These are phyloP conservation scores for Siniperca knerii DNA, from an alignment of 2,113 vertebrate species.

Conservation along the genomic window DNA sequence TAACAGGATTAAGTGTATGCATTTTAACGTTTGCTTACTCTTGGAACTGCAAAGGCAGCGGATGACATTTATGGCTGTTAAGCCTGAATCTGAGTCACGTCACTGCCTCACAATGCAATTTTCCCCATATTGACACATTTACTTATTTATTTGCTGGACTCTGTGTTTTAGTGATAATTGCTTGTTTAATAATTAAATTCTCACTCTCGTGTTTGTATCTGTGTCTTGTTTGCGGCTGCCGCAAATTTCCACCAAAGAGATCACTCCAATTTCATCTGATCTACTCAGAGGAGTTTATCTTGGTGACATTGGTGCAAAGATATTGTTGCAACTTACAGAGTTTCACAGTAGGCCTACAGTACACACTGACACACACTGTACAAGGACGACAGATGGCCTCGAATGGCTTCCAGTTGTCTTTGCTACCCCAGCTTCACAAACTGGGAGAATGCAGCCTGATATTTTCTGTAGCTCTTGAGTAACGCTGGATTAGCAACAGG, in stretches of 20 bases:
- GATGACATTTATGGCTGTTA: neutral
- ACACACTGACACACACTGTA: conserved; percentile 10
- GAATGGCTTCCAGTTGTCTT: conserved; percentile 7
- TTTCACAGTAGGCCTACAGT: neutral
- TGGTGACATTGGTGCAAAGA: conserved; percentile 42
- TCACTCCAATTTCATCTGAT: conserved; percentile 40
- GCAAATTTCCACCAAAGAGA: conserved; percentile 21
- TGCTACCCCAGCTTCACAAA: conserved; percentile 13
- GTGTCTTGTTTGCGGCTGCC: neutral
- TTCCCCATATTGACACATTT: neutral
- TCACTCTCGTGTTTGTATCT: conserved; percentile 1
- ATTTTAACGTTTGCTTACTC: neutral
- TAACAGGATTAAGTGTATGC: neutral
- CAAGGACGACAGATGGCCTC: conserved; percentile 43
- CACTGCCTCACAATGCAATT: conserved; percentile 4
- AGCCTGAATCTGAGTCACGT: neutral
- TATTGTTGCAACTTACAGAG: conserved; percentile 1
- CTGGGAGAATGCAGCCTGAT: neutral
- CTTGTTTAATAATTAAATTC: neutral
- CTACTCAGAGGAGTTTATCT: conserved; percentile 27
- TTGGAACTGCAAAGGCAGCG: neutral
- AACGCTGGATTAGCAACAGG: neutral
- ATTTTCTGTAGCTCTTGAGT: conserved; percentile 7
- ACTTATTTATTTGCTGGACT: neutral
- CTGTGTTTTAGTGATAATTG: neutral